phyloP scores from a whole-genome alignment of 2,888 invertebrate genomes.

The Quadroppia sp. region DNA sequence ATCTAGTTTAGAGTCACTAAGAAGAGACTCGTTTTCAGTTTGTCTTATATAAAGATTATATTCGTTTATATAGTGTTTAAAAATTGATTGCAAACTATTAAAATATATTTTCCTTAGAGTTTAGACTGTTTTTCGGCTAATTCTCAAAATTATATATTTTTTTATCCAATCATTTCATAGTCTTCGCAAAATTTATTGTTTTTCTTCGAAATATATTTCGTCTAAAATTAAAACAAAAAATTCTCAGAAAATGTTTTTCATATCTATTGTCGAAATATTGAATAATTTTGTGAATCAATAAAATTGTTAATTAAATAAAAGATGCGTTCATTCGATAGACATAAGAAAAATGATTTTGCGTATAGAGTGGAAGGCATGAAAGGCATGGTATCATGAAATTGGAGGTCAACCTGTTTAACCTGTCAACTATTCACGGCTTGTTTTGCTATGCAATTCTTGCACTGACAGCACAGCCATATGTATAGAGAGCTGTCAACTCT shows the following conservation, averaged over 20 bases:
- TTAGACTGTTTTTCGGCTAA: slow-evolving; percentile 1
- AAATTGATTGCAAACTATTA: slow-evolving; percentile 30
- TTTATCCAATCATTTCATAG: too few relatives aligned
- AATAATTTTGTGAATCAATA: too few relatives aligned
- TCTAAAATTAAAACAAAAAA: too few relatives aligned
- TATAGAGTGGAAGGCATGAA: neutral
- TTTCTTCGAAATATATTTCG: too few relatives aligned
- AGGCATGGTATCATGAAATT: slow-evolving; percentile 10
- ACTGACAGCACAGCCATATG: slow-evolving; percentile 15
- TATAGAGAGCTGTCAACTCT: slow-evolving; percentile 20
- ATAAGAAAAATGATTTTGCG: too few relatives aligned
- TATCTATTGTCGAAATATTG: too few relatives aligned
- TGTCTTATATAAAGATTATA: slow-evolving; percentile 4
- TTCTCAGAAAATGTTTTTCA: too few relatives aligned
- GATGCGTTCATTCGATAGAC: too few relatives aligned
- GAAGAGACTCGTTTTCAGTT: slow-evolving; percentile 33
- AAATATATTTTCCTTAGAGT: slow-evolving; percentile 4
- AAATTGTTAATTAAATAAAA: too few relatives aligned
- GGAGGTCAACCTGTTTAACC: slow-evolving; percentile 33
- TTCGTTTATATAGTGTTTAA: slow-evolving; percentile 3
- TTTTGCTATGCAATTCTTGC: slow-evolving; percentile 8
- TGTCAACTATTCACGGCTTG: slow-evolving; percentile 27
- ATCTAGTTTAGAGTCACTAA: slow-evolving; percentile 32
- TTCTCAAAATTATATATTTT: slow-evolving; percentile 14
- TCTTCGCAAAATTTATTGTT: too few relatives aligned